Base-by-base conservation (phyloP, 2,888 invertebrate species). In the Folsomia manolachei region DNA sequence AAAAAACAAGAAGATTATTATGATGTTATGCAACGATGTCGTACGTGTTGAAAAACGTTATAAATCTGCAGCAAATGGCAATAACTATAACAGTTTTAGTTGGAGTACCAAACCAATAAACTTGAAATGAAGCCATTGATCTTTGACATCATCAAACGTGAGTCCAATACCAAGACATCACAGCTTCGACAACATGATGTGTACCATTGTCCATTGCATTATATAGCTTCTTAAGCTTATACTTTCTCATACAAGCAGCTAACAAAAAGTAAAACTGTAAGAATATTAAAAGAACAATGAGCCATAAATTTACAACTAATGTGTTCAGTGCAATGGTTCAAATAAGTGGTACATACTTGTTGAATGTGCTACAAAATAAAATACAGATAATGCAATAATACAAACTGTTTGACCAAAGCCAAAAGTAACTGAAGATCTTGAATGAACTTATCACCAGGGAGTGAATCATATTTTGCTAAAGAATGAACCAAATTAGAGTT, bases 71-170 rank as follows among this genome's bases (percentile, higher is more conserved):
- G n/a, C n/a, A n/a, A 51, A 18, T 9, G 51, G 51, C 51, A 9
- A 51, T 51, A 51, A 51, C 51, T 51, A 51, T 51, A 51, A 51
- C 51, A 51, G 18, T 51, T 51, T 51, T 51, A 9, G 18, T 18
- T 11, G 18, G n/a, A n/a, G n/a, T n/a, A n/a, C n/a, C n/a, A n/a
- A n/a, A n/a, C n/a, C n/a, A 39, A 14, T 60, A n/a, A 60, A 60
- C n/a, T n/a, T 24, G 24, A 60, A 65, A 27, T 61, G 27, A 65
- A 71, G 71, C 60, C 51, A 71, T 71, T 71, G 71, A 71, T 71
- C 71, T 64, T 56, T 71, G 71, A 71, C 71, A 65, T 65, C 63
- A 62, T 2, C 26, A 19, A 24, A 62, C 62, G 62, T 62, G 62
- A 24, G 4, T 25, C 24, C 26, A 62, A 23, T 62, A 62, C 62